Evolutionary conservation across 2,888 invertebrate genomes (phyloP).

Genomic region (Drosophila pseudotalamancana): DNA sequence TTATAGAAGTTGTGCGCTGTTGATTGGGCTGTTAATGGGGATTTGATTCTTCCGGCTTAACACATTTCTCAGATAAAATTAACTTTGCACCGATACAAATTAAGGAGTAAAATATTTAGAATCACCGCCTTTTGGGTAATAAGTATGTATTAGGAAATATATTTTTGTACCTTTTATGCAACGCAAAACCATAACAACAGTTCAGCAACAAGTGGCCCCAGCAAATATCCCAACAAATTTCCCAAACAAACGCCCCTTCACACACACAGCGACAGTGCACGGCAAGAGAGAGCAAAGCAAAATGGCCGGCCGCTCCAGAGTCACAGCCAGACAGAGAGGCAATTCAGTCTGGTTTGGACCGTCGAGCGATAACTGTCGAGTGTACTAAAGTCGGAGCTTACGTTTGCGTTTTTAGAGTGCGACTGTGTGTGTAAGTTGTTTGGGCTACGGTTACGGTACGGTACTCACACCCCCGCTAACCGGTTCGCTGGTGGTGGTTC

Average conservation of each 20-base stretch:
- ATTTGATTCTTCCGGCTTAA: too few relatives aligned
- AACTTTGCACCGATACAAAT: too few relatives aligned
- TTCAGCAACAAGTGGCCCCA: slow-evolving; percentile 42
- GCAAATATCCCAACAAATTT: slow-evolving; percentile 42
- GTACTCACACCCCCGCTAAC: slow-evolving; percentile 69
- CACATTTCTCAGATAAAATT: too few relatives aligned
- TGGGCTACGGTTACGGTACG: slow-evolving; percentile 57
- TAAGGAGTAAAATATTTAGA: too few relatives aligned
- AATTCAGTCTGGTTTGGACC: slow-evolving; percentile 59
- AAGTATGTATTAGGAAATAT: too few relatives aligned
- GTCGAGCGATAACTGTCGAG: slow-evolving; percentile 47
- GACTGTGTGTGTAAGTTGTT: slow-evolving; percentile 55
- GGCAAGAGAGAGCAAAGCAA: slow-evolving; percentile 24
- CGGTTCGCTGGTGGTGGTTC: slow-evolving; percentile 64
- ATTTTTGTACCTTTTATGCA: too few relatives aligned
- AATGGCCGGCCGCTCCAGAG: slow-evolving; percentile 39
- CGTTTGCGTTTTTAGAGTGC: slow-evolving; percentile 36
- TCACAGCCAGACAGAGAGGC: slow-evolving; percentile 12
- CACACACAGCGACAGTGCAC: slow-evolving; percentile 13
- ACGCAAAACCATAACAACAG: not conserved
- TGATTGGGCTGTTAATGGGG: too few relatives aligned
- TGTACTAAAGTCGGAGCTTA: slow-evolving; percentile 47
- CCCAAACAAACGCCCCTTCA: slow-evolving; percentile 56
- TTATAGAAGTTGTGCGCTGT: too few relatives aligned
- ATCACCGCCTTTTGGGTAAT: too few relatives aligned